phyloP scores from a whole-genome alignment of 2,113 vertebrate species.

The Oreochromis aureus region DNA sequence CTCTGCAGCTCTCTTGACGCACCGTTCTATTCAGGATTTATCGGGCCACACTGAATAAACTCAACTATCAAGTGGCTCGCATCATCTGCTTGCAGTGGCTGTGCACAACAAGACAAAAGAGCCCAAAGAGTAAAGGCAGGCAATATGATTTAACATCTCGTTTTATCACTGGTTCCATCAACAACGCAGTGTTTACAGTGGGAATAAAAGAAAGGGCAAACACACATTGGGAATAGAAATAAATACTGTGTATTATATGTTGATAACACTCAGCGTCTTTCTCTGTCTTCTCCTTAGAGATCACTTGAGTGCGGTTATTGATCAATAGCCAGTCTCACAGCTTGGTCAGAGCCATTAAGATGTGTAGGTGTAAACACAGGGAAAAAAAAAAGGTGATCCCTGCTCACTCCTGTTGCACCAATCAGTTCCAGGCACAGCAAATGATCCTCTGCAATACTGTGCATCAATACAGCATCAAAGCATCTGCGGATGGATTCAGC shows the following conservation, averaged over 20 bases:
- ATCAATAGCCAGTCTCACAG: slow-evolving; percentile 31
- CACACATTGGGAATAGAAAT: neutral
- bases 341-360: slow-evolving; percentile 4
- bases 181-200: neutral
- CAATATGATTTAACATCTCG: neutral
- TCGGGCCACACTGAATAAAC: neutral
- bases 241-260: neutral
- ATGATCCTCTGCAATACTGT: neutral
- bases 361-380: neutral
- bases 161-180: neutral
- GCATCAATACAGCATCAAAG: slow-evolving; percentile 13
- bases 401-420: neutral
- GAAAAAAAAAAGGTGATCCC: neutral
- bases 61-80: neutral
- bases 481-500: neutral
- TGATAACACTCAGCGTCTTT: neutral
- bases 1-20: neutral
- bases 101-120: neutral
- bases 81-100: neutral
- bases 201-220: neutral
- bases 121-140: neutral
- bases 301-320: slow-evolving; percentile 16
- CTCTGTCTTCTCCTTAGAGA: neutral
- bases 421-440: neutral
- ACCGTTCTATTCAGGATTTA: neutral